Percentiles rank a stretch among this genome's conserved stretches.
These are phyloP conservation scores for Merops nubicus DNA, from an alignment of 2,113 vertebrate species.

Conservation along the genomic window DNA sequence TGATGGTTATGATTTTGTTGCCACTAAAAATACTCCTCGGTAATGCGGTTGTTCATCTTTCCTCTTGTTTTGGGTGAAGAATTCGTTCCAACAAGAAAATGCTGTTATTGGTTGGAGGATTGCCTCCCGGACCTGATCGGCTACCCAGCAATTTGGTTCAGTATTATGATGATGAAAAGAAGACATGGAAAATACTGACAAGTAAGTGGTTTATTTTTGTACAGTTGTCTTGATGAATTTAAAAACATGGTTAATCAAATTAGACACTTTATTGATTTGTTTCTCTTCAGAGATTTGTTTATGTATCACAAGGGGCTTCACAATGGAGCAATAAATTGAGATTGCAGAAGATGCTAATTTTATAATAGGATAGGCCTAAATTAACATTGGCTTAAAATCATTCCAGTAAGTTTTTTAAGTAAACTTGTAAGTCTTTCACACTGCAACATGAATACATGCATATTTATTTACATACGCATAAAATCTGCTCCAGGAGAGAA, in stretches of 20 bases:
- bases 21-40: conserved; percentile 75
- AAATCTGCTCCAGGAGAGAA: neutral
- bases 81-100: conserved; percentile 99
- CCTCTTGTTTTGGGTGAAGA: conserved; percentile 90
- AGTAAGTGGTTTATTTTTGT: conserved; percentile 85
- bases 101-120: conserved; percentile 95
- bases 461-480: conserved; percentile 34
- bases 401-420: conserved; percentile 57
- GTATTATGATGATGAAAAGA: conserved; percentile 99
- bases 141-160: conserved; percentile 99
- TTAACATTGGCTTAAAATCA: conserved; percentile 75
- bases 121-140: conserved; percentile 98
- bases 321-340: conserved; percentile 77
- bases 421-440: conserved; percentile 51
- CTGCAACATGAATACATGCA: conserved; percentile 21
- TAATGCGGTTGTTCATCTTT: conserved; percentile 81
- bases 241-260: conserved; percentile 79
- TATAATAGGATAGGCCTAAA: conserved; percentile 63
- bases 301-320: conserved; percentile 67
- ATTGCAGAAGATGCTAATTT: conserved; percentile 67
- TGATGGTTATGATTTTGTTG: conserved; percentile 80
- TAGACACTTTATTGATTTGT: conserved; percentile 81
- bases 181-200: conserved; percentile 99
- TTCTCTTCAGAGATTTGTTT: conserved; percentile 77
- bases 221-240: conserved; percentile 74